Evolutionary conservation across 2,888 invertebrate genomes (phyloP), one percentile per base, ranked within the genome.

Genomic region (Platypus cylindrus): DNA sequence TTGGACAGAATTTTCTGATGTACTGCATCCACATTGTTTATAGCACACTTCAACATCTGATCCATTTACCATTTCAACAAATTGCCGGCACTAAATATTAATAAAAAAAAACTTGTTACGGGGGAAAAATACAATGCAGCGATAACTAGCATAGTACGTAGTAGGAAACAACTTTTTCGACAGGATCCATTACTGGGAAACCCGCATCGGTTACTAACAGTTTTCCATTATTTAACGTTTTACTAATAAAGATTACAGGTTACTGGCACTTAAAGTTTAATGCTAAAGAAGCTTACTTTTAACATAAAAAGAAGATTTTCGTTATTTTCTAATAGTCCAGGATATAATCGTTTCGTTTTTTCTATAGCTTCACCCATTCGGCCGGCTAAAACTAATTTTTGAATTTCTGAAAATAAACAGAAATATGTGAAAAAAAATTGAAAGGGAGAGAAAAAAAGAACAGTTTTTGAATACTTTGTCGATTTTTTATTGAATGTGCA

Each of bases 21-120:
- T 24, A 17, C 34, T 36, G 3, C 35, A 34, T 3, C 43, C 49
- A 44, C 46, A 52, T 37, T 61, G 59, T 32, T 58, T 57, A 31
- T 59, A 53, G 38, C 58, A 56, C 32, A 71, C 74, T 63, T 76
- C 83, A 28, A 78, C 72, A 63, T 90, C 89, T 35, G 84, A 78
- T 38, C 90, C 90, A 63, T 86, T 86, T 46, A 97, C 89, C 91
- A 95, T 94, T 67, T 98, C 97, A 23, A 97, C 86, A 67, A 98
- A 98, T 69, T 98, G 95, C 43, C 97, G 80, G 59, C 94, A 94
- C 66, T 41, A 32, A 18, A 38, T n/a, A n/a, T n/a, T n/a, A n/a
- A n/a, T n/a, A 40, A 8, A 23, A 8, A 14, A 17, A 38, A 34
- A n/a, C n/a, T n/a, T n/a, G n/a, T n/a, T n/a, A n/a, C n/a, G n/a